Conservation (phyloP, 2,113 vertebrate species). For the Tragelaphus imberbis region DNA sequence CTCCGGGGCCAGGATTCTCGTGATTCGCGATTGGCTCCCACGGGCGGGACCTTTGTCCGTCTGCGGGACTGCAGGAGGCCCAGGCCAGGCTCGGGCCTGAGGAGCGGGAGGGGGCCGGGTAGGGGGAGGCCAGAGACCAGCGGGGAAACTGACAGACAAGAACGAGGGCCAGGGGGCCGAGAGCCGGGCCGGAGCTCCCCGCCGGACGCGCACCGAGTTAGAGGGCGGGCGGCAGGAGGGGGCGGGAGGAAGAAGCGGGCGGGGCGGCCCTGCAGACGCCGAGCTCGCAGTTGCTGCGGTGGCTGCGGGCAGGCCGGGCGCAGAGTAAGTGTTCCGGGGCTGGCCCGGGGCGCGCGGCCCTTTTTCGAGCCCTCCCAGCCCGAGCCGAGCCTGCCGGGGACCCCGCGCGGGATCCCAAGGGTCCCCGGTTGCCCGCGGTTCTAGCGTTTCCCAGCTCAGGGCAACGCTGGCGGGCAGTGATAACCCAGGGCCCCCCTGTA, state of each 20-base stretch:
- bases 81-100: neutral
- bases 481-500: neutral
- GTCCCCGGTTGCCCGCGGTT: neutral
- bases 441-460: neutral
- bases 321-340: neutral
- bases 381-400: neutral
- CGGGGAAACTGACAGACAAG: fast-evolving
- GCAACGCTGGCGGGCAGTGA: neutral
- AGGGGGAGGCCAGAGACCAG: neutral
- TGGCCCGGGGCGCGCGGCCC: neutral
- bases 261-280: neutral
- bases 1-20: neutral
- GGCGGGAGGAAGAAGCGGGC: too few relatives aligned
- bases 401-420: neutral
- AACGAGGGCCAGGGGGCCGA: neutral
- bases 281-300: neutral
- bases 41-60: neutral
- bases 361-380: neutral
- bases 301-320: neutral
- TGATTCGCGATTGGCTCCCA: neutral
- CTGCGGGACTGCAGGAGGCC: neutral
- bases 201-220: fast-evolving
- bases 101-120: neutral
- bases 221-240: neutral
- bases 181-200: neutral